Base-by-base conservation (phyloP, 1,140 invertebrate genomes). In the Himalopsyche phryganea region DNA sequence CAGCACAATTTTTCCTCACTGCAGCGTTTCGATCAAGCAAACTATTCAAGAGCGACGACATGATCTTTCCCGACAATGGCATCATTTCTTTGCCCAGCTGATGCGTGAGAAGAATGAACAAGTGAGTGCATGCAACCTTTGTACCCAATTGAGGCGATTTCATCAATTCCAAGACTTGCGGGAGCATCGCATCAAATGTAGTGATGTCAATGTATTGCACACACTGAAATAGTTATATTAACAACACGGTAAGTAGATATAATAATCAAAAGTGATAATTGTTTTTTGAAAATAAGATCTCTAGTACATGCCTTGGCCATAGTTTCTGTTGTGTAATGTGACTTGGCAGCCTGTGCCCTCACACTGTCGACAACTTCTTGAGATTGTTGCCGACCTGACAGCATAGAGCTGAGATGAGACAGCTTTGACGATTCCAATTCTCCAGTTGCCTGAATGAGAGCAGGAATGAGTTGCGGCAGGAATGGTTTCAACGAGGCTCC, bases 311-410 rank as follows among this genome's bases (percentile, higher is more conserved):
- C 88, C 76, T 88, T 88, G 33, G 89, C 85, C 17, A 96, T 85
- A 1, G 91, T 92, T 68, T 94, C 90, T 61, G 90, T 92, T 63
- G 92, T 92, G 52, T 92, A 89, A 68, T 94, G 90, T 19, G 83
- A 85, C 66, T 89, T 89, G 0, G 90, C 89, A 13, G 85, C 85
- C 54, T 83, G 84, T 20, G 91, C 87, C 46, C 91, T 77, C 23
- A 87, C 80, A 63, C 80, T 85, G 70, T 94, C 92, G 0, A 94
- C 78, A 38, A 83, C 77, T 63, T 94, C 89, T 65, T 88, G 81
- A 1, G 81, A 76, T 46, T 83, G 79, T 20, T 78, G 74, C 51
- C 87, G 83, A 1, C 81, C 84, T 3, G 84, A 83, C 32, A 89
- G 78, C 53, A 84, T 81, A 0, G 87, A 86, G 68, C 90, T 91